A percentile compares a stretch with the other conserved stretches of the same genome.
These are phyloP conservation scores for Nemoura dubitans DNA, from an alignment of 2,888 invertebrate genomes.

Conservation along the genomic window DNA sequence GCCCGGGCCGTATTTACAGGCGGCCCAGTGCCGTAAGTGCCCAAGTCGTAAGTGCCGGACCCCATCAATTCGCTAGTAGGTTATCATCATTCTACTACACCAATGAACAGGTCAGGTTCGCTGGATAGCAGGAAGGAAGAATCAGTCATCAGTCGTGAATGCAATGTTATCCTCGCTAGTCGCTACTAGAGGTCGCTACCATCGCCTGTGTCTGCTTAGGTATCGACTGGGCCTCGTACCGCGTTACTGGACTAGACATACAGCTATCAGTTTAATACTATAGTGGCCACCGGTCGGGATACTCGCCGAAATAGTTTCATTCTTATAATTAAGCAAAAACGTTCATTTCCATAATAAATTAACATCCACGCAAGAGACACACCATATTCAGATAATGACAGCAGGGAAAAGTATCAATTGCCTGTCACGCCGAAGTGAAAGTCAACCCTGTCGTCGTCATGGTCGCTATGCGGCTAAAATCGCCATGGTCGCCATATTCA, in stretches of 20 bases:
- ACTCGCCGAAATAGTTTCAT: neutral
- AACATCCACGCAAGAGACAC: neutral
- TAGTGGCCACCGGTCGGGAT: neutral
- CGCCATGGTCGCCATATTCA: too few relatives aligned
- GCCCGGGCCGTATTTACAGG: too few relatives aligned
- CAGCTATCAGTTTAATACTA: neutral
- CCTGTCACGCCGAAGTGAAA: neutral
- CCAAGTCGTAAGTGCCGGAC: neutral
- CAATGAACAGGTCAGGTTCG: neutral
- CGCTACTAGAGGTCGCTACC: too few relatives aligned
- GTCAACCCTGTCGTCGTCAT: neutral
- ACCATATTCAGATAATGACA: neutral
- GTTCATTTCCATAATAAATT: neutral
- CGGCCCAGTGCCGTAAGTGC: neutral
- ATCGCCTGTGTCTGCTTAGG: neutral
- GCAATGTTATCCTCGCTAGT: neutral
- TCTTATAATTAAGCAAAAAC: neutral
- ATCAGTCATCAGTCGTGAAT: neutral
- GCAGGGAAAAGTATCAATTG: neutral
- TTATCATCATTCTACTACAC: neutral
- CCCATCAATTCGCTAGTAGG: neutral
- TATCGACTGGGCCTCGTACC: neutral
- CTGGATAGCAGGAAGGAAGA: neutral
- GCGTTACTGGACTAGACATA: neutral
- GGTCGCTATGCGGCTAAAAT: too few relatives aligned